Evolutionary conservation across 2,113 vertebrate genomes (phyloP).

Genomic region (Spermophilus dauricus): DNA sequence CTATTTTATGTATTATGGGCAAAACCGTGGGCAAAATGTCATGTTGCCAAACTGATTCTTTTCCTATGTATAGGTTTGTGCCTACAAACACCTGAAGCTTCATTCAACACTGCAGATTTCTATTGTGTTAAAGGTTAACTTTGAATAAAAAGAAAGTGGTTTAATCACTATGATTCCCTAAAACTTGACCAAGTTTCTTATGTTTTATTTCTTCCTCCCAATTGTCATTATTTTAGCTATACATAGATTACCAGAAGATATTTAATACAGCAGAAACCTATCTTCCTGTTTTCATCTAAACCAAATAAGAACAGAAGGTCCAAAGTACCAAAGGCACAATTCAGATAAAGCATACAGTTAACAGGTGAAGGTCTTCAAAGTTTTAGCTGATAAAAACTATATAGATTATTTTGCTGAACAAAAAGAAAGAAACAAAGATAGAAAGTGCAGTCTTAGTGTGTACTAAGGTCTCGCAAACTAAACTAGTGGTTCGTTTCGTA

Average conservation of each 20-base stretch:
- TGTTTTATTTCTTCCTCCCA: not conserved
- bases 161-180: slow-evolving; percentile 27
- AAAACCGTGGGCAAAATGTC: slow-evolving; percentile 16
- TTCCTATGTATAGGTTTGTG: not conserved
- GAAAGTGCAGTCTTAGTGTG: not conserved
- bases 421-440: not conserved
- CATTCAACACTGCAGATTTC: not conserved
- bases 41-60: not conserved
- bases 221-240: not conserved
- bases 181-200: not conserved
- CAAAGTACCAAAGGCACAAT: slow-evolving; percentile 18
- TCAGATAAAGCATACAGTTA: not conserved
- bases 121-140: not conserved
- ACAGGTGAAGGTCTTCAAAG: slow-evolving; percentile 18
- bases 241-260: not conserved
- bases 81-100: not conserved
- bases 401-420: not conserved
- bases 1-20: not conserved
- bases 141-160: not conserved
- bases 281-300: slow-evolving; percentile 42
- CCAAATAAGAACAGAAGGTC: slow-evolving; percentile 29
- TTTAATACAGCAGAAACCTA: not conserved
- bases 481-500: not conserved
- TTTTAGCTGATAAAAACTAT: not conserved
- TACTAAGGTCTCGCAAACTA: not conserved